Evolutionary conservation across 2,888 invertebrate species (phyloP).

Genomic region (Crossocerus cetratus): DNA sequence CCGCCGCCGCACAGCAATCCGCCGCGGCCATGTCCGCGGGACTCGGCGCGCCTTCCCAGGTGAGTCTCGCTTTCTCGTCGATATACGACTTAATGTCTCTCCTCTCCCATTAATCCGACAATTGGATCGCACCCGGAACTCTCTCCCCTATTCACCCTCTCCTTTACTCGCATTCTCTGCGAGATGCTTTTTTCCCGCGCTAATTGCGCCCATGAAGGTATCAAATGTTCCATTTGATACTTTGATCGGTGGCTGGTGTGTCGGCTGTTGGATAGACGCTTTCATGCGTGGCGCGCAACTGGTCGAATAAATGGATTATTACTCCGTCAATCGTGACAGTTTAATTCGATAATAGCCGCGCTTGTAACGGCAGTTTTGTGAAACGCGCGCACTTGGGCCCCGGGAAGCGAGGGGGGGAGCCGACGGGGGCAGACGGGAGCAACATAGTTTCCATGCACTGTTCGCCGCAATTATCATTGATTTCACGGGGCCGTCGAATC

Average conservation of each 20-base stretch:
- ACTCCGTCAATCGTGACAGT: neutral
- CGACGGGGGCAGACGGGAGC: neutral
- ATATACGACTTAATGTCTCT: neutral
- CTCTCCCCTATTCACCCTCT: too few species aligned
- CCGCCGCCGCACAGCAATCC: constrained; percentile 84
- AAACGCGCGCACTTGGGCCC: neutral
- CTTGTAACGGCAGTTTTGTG: constrained; percentile 1
- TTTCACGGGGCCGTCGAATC: neutral
- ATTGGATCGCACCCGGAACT: too few species aligned
- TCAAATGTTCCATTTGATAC: too few species aligned
- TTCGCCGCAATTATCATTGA: neutral
- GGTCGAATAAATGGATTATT: neutral
- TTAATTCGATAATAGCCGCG: constrained; percentile 1
- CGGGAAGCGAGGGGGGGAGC: neutral
- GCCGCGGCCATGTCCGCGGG: constrained; percentile 83
- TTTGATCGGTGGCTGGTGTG: too few species aligned
- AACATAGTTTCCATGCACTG: neutral
- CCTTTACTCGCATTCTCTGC: too few species aligned
- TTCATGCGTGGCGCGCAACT: too few species aligned
- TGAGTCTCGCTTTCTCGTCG: constrained; percentile 70
- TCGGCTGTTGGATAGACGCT: too few species aligned
- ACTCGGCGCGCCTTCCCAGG: constrained; percentile 84
- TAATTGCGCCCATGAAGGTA: too few species aligned
- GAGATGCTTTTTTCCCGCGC: too few species aligned
- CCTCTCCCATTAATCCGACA: too few species aligned